Percentiles rank a stretch among this genome's conserved stretches.
phyloP scores from a whole-genome alignment of 2,797 vertebrate species.

The Smutsia gigantea region DNA sequence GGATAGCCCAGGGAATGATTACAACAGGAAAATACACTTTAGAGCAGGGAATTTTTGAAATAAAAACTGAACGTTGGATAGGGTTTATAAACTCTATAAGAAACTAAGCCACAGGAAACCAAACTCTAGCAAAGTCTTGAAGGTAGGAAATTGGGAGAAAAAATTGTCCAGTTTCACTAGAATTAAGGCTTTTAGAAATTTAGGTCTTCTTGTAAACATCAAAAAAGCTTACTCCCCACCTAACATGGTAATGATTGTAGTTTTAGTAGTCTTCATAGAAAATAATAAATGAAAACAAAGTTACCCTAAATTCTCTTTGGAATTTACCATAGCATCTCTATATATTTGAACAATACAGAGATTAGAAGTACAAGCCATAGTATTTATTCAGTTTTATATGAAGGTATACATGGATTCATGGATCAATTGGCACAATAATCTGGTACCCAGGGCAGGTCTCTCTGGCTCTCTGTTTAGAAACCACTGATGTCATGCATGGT shows the following conservation, averaged over 20 bases:
- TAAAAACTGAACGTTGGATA: neutral
- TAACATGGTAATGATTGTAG: neutral
- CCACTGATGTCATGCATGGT: neutral
- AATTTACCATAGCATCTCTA: neutral
- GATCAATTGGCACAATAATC: neutral
- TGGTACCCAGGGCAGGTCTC: neutral
- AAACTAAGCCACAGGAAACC: neutral
- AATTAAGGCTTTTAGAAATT: constrained; percentile 38
- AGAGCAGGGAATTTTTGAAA: neutral
- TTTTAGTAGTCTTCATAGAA: neutral
- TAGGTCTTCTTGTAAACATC: neutral
- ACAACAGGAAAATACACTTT: neutral
- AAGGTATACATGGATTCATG: neutral
- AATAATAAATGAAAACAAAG: neutral
- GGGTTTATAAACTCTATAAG: neutral
- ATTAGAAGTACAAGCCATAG: neutral
- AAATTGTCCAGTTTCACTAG: neutral
- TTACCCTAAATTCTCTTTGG: neutral
- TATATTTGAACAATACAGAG: neutral
- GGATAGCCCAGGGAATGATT: neutral
- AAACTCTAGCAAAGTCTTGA: neutral
- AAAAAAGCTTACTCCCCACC: neutral
- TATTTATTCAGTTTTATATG: neutral
- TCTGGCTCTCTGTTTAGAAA: neutral
- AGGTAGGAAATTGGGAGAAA: neutral